Percentiles rank a stretch among this genome's conserved stretches.
These are phyloP conservation scores for Ursus arctos DNA, from an alignment of 2,113 vertebrate genomes.

Conservation along the genomic window DNA sequence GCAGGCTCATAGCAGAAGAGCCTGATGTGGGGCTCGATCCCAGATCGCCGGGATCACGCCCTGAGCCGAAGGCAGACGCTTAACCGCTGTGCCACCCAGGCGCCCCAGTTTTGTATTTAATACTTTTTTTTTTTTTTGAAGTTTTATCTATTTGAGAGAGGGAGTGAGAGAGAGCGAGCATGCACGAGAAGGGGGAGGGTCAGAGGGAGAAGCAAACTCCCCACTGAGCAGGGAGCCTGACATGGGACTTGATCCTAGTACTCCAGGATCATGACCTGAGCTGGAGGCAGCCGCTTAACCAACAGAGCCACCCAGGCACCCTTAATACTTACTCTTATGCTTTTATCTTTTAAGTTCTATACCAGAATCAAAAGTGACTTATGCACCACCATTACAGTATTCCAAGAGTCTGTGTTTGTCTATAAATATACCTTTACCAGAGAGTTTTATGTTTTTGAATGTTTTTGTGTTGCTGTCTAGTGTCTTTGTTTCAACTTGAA, in stretches of 20 bases:
- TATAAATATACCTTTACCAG: not conserved
- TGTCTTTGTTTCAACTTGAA: not conserved
- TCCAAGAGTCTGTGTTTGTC: not conserved
- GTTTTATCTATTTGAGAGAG: not conserved
- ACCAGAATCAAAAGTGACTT: not conserved
- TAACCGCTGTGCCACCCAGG: too few species aligned
- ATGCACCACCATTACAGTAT: not conserved
- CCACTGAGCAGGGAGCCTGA: not conserved
- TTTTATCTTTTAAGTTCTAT: constrained; percentile 22
- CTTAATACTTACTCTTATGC: not conserved
- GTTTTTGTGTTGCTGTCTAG: not conserved
- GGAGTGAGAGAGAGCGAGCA: too few species aligned
- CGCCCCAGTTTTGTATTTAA: too few species aligned
- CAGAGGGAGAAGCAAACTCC: not conserved
- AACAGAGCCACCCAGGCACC: not conserved
- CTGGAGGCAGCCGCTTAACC: not conserved
- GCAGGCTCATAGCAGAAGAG: too few species aligned
- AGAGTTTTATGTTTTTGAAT: not conserved
- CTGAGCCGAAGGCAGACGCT: too few species aligned
- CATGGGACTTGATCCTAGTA: not conserved
- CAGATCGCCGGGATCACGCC: too few species aligned
- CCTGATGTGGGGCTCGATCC: too few species aligned
- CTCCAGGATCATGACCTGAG: not conserved
- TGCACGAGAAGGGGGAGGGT: not conserved
- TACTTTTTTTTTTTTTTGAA: not conserved